Conservation (phyloP, 2,797 vertebrate genomes). For the Parauchenoglanis ngamensis region DNA sequence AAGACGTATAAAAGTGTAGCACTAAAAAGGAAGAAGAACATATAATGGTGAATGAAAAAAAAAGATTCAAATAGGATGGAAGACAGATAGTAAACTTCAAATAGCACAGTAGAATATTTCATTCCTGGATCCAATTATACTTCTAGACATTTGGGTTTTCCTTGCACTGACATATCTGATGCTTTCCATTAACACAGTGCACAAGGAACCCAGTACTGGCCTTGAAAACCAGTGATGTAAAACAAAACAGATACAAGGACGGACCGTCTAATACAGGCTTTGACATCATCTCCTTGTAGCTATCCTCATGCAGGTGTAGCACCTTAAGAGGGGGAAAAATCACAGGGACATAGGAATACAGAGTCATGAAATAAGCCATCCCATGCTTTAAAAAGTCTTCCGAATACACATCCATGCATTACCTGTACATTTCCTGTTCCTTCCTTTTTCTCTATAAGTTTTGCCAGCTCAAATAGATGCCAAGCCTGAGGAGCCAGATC, state of each 20-base stretch:
- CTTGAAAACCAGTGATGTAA: not conserved
- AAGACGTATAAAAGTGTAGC: not conserved
- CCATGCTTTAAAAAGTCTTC: not conserved
- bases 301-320: conserved; percentile 61
- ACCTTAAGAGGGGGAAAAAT: conserved; percentile 56
- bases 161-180: not conserved
- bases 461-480: conserved; percentile 71
- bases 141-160: not conserved
- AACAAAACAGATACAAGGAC: conserved; percentile 37
- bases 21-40: not conserved
- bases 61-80: not conserved
- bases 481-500: conserved; percentile 70
- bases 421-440: conserved; percentile 71
- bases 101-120: not conserved
- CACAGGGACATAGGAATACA: not conserved
- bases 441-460: conserved; percentile 64
- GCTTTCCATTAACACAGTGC: not conserved
- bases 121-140: not conserved
- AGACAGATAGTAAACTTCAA: not conserved
- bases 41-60: not conserved
- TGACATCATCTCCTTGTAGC: conserved; percentile 62
- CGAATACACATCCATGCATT: not conserved
- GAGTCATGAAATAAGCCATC: not conserved
- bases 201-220: not conserved
- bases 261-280: conserved; percentile 62